These are phyloP conservation scores for Poecilus cupreus DNA, from an alignment of 2,888 invertebrate genomes.

Conservation along the genomic window DNA sequence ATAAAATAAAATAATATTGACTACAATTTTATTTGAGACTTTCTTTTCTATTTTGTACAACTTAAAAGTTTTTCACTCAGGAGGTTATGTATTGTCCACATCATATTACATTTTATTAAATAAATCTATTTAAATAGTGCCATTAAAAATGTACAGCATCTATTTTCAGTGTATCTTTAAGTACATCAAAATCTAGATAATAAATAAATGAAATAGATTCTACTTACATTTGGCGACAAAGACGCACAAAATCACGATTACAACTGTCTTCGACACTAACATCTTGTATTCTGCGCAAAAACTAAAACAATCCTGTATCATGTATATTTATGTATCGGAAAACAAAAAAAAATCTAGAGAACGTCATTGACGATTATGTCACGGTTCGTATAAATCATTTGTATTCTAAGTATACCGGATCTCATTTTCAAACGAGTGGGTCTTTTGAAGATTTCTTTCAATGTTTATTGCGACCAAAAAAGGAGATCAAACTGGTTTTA, in stretches of 20 bases:
- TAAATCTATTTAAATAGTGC: too few relatives aligned
- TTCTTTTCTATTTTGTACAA: too few relatives aligned
- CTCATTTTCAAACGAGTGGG: not conserved
- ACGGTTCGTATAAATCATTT: slow-evolving; percentile 5
- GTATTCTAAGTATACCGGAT: slow-evolving; percentile 13
- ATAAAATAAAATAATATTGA: too few relatives aligned
- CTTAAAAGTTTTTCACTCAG: too few relatives aligned
- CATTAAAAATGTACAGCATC: too few relatives aligned
- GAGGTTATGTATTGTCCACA: too few relatives aligned
- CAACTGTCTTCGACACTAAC: not conserved
- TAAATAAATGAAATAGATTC: not conserved
- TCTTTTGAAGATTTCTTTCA: not conserved
- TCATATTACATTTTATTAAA: too few relatives aligned
- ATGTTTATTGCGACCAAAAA: too few relatives aligned
- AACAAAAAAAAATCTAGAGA: slow-evolving; percentile 26
- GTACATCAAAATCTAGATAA: too few relatives aligned
- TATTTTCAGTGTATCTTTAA: too few relatives aligned
- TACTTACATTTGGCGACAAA: not conserved
- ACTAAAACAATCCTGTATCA: not conserved
- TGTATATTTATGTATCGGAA: slow-evolving; percentile 20
- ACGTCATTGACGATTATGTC: slow-evolving; percentile 36
- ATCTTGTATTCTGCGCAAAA: slow-evolving; percentile 38
- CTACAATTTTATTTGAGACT: too few relatives aligned
- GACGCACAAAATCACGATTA: not conserved
- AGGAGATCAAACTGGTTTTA: too few relatives aligned